Evolutionary conservation across 2,113 vertebrate genomes (phyloP).

Genomic region (Sakesphorus luctuosus): DNA sequence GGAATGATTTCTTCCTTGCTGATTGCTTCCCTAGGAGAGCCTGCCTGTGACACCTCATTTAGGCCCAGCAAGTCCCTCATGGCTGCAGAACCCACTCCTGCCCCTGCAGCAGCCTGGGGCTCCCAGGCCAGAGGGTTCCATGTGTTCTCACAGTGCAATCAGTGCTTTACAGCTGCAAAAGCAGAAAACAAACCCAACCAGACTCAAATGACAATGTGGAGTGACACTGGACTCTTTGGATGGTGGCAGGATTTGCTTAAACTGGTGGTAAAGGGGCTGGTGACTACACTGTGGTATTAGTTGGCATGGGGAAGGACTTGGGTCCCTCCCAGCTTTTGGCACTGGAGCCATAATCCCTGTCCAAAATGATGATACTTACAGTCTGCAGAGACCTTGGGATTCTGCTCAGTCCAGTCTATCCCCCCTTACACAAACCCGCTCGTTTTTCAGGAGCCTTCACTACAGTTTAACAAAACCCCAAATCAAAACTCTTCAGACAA

Average conservation of each 20-base stretch:
- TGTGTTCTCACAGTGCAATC: slow-evolving; percentile 33
- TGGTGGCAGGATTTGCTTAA: slow-evolving; percentile 29
- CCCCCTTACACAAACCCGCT: not conserved
- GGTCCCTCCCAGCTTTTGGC: not conserved
- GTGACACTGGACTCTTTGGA: slow-evolving; percentile 15
- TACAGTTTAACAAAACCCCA: slow-evolving; percentile 32
- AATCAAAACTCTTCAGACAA: slow-evolving; percentile 27
- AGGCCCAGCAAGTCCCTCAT: not conserved
- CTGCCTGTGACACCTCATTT: not conserved
- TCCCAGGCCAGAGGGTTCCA: not conserved
- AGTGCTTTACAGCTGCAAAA: slow-evolving; percentile 23
- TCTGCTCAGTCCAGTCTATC: not conserved
- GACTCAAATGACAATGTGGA: not conserved
- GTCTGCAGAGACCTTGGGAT: not conserved
- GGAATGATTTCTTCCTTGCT: not conserved
- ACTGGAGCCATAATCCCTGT: slow-evolving; percentile 10
- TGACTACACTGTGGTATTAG: not conserved
- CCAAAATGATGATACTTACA: not conserved
- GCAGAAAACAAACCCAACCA: slow-evolving; percentile 13
- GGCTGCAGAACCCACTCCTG: not conserved
- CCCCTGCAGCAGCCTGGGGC: not conserved
- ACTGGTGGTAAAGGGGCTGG: slow-evolving; percentile 41
- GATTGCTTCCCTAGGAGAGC: not conserved
- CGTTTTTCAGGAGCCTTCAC: not conserved
- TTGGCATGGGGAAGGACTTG: not conserved